Evolutionary conservation across 1,140 invertebrate species (phyloP).

Genomic region (Heliconius hewitsoni): DNA sequence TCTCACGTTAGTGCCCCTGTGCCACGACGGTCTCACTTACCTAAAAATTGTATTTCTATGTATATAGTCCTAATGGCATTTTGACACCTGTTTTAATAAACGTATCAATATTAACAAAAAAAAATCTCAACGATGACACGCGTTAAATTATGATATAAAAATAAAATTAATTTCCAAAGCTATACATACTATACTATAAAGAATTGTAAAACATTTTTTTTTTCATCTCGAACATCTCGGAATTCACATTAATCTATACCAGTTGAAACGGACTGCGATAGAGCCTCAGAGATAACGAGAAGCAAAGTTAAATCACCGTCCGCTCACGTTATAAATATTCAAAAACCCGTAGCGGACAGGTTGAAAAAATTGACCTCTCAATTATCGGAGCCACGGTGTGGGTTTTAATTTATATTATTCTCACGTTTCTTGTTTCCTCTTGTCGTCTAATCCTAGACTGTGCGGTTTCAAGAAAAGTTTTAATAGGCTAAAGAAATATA

Average conservation of each 20-base stretch:
- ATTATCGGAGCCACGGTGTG: slow-evolving; percentile 62
- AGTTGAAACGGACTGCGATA: slow-evolving; percentile 61
- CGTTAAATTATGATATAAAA: slow-evolving; percentile 4
- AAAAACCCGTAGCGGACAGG: slow-evolving; percentile 54
- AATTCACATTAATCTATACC: slow-evolving; percentile 55
- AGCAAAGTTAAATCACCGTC: slow-evolving; percentile 71
- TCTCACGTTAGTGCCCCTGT: too few relatives aligned
- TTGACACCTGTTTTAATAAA: background rate
- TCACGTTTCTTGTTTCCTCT: slow-evolving; percentile 75
- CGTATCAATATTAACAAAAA: background rate
- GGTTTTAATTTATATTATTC: slow-evolving; percentile 74
- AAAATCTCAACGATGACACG: background rate
- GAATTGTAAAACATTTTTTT: slow-evolving; percentile 19
- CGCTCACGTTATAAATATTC: slow-evolving; percentile 75
- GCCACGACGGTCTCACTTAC: too few relatives aligned
- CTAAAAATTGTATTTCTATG: too few relatives aligned
- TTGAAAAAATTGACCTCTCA: slow-evolving; percentile 78
- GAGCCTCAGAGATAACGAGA: slow-evolving; percentile 64
- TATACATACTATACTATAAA: background rate
- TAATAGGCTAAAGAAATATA: background rate
- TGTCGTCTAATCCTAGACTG: slow-evolving; percentile 40
- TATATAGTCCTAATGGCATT: background rate
- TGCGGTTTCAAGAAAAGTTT: background rate
- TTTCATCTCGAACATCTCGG: slow-evolving; percentile 45
- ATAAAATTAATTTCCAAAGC: background rate